A percentile compares a stretch with the other conserved stretches of the same genome.
Conservation (phyloP, 1,140 invertebrate genomes). For the Psilanteris sp. region DNA sequence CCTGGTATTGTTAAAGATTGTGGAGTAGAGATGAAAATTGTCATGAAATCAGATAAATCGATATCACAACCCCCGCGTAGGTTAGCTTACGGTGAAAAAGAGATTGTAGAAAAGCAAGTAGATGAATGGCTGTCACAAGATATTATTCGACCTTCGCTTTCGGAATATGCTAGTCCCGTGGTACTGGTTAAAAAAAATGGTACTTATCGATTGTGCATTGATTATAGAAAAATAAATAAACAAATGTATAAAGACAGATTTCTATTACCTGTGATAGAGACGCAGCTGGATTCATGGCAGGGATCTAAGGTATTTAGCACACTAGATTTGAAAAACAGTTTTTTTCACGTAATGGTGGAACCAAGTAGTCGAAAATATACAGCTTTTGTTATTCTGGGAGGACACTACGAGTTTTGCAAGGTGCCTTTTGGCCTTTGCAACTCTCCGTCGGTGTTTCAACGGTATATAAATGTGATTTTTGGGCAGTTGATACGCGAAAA, state of each 20-base stretch:
- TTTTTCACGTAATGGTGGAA: no score
- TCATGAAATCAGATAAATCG: constrained; percentile 3
- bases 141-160: constrained; percentile 1
- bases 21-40: no score
- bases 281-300: not conserved
- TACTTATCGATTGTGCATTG: not conserved
- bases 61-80: constrained; percentile 14
- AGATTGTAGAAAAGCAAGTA: constrained; percentile 1
- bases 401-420: no score
- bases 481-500: no score
- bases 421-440: no score
- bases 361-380: no score
- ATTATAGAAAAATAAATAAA: not conserved
- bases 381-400: no score
- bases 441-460: no score
- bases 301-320: not conserved
- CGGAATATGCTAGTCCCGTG: not conserved
- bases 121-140: constrained; percentile 2
- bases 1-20: no score
- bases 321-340: no score
- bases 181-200: not conserved
- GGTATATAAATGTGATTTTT: no score
- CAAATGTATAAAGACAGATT: constrained; percentile 2
- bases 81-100: constrained; percentile 10
- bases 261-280: not conserved